These are phyloP conservation scores for Andrena camellia DNA, from an alignment of 2,888 invertebrate species.

Conservation along the genomic window DNA sequence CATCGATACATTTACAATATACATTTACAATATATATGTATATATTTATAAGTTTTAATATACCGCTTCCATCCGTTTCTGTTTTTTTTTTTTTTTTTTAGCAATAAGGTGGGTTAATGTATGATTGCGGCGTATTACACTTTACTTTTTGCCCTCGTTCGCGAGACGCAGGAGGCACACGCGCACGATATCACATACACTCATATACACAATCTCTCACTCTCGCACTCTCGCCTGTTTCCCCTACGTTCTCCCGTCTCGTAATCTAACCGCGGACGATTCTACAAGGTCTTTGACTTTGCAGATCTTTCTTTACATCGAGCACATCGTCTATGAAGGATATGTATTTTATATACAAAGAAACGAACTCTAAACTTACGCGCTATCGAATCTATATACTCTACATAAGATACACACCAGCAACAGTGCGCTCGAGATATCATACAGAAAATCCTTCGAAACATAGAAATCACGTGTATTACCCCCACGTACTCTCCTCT, in stretches of 20 bases:
- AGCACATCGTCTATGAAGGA: conserved; percentile 78
- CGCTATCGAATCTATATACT: conserved; percentile 65
- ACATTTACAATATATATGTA: conserved; percentile 80
- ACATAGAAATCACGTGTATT: conserved; percentile 38
- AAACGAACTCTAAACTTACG: conserved; percentile 64
- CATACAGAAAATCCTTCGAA: conserved; percentile 63
- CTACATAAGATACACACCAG: conserved; percentile 70
- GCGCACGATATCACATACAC: conserved; percentile 37
- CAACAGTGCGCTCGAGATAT: conserved; percentile 65
- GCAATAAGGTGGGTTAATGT: conserved; percentile 77
- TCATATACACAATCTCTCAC: conserved; percentile 35
- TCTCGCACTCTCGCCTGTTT: conserved; percentile 47
- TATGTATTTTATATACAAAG: conserved; percentile 84
- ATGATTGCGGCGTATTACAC: conserved; percentile 70
- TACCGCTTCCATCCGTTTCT: conserved; percentile 77
- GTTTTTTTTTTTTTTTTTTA: conserved; percentile 61
- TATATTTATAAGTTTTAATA: conserved; percentile 80
- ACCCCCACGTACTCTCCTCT: conserved; percentile 16
- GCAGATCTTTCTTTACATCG: conserved; percentile 76
- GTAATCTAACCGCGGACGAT: conserved; percentile 61
- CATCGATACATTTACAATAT: conserved; percentile 84
- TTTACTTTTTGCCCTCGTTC: conserved; percentile 43
- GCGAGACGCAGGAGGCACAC: conserved; percentile 18
- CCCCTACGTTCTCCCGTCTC: conserved; percentile 40
- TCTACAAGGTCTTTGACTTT: conserved; percentile 70